These are phyloP conservation scores for Spatulosminthurus flaviceps DNA, from an alignment of 2,888 invertebrate species.

Conservation along the genomic window DNA sequence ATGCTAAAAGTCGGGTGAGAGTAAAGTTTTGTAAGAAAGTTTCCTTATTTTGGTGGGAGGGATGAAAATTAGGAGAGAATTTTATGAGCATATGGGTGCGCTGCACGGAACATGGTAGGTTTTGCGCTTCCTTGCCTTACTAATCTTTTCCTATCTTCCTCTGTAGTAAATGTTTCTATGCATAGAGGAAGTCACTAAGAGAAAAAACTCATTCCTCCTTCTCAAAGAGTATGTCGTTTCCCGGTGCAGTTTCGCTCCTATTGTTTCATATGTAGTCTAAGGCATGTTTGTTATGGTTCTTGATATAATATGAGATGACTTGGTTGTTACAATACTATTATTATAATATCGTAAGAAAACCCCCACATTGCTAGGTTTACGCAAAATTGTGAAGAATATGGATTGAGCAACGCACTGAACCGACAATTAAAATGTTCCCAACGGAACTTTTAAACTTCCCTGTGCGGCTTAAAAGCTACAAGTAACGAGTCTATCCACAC, in stretches of 20 bases:
- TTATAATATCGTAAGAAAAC: background rate
- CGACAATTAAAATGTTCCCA: constrained; percentile 9
- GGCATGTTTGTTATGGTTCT: no score
- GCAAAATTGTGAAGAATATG: constrained; percentile 3
- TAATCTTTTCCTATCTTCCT: background rate
- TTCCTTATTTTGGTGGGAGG: background rate
- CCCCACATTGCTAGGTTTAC: background rate
- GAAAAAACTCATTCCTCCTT: constrained; percentile 13
- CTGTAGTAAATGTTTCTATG: no score
- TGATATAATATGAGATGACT: no score
- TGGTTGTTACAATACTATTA: no score
- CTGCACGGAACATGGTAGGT: background rate
- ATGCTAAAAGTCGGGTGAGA: background rate
- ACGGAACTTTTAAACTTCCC: constrained; percentile 4
- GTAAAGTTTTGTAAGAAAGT: background rate
- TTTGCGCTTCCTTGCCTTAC: background rate
- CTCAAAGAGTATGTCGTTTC: background rate
- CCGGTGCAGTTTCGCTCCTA: background rate
- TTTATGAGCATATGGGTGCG: constrained; percentile 4
- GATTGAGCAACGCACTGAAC: background rate
- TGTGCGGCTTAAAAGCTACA: background rate
- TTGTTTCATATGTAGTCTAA: background rate
- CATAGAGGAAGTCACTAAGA: no score
- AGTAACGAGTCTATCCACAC: background rate
- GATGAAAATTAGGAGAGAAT: background rate